phyloP scores from a whole-genome alignment of 2,797 vertebrate genomes.

The Xerus rutilus region DNA sequence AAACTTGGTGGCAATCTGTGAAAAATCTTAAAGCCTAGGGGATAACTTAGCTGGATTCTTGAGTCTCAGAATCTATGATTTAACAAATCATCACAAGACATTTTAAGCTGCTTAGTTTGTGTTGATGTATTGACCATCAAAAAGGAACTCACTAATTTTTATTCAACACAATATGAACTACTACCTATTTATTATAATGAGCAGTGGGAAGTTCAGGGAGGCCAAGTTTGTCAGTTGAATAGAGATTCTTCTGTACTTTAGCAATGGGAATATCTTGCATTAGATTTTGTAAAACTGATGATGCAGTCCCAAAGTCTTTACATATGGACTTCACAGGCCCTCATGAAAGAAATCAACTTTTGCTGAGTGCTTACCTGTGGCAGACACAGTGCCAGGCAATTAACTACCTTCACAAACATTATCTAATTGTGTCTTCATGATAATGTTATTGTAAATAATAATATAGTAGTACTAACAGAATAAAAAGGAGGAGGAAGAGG shows the following conservation, averaged over 20 bases:
- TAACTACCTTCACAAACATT: conserved; percentile 7
- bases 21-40: neutral
- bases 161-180: neutral
- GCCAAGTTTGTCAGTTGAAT: neutral
- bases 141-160: neutral
- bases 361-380: neutral
- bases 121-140: neutral
- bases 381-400: neutral
- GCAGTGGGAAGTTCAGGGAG: neutral
- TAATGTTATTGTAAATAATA: conserved; percentile 43
- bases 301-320: neutral
- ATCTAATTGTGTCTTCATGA: conserved; percentile 18
- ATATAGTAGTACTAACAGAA: neutral
- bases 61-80: neutral
- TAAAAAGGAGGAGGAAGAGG: neutral
- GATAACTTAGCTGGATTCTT: neutral
- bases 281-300: neutral
- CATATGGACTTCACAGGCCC: neutral
- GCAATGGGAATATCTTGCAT: conserved; percentile 38
- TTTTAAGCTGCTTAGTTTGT: neutral
- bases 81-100: neutral
- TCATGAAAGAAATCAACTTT: conserved; percentile 44
- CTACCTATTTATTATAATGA: neutral
- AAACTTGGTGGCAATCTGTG: neutral
- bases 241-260: neutral